These are phyloP conservation scores for Indicator indicator DNA, from an alignment of 2,113 vertebrate genomes.

Conservation along the genomic window DNA sequence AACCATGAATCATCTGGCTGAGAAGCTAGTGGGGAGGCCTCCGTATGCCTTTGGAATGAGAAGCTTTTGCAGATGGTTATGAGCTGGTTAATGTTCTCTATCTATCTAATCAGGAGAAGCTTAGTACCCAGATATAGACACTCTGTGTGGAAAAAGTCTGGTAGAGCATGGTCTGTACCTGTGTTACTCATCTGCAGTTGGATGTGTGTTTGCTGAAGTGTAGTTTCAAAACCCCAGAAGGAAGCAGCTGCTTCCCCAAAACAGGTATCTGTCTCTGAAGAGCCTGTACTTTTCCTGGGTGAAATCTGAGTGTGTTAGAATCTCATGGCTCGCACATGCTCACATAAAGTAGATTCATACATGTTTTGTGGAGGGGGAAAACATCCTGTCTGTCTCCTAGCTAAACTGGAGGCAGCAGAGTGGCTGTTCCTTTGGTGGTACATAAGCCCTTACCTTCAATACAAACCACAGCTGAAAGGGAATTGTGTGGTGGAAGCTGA, in stretches of 20 bases:
- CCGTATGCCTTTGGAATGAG: rapidly evolving
- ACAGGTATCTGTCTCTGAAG: background rate
- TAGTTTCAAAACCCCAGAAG: background rate
- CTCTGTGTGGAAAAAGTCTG: background rate
- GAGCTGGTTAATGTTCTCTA: background rate
- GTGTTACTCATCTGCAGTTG: background rate
- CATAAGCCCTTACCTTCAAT: background rate
- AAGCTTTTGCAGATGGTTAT: background rate
- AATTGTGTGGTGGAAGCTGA: background rate
- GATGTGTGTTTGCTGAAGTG: background rate
- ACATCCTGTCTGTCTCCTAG: background rate
- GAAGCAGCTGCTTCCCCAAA: background rate
- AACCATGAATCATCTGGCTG: background rate
- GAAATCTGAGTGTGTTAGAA: background rate
- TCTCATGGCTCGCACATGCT: background rate
- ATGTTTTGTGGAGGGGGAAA: background rate
- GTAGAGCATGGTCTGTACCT: background rate
- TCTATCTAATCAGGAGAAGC: background rate
- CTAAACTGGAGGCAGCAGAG: background rate
- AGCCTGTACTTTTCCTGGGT: background rate
- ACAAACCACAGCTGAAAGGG: background rate
- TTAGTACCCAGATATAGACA: background rate
- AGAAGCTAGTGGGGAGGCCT: background rate
- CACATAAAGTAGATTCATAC: background rate
- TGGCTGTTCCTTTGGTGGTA: background rate